phyloP scores from a whole-genome alignment of 30 jellyfish, hydroid and myxozoan genomes.

The Hydractinia symbiolongicarpus region DNA sequence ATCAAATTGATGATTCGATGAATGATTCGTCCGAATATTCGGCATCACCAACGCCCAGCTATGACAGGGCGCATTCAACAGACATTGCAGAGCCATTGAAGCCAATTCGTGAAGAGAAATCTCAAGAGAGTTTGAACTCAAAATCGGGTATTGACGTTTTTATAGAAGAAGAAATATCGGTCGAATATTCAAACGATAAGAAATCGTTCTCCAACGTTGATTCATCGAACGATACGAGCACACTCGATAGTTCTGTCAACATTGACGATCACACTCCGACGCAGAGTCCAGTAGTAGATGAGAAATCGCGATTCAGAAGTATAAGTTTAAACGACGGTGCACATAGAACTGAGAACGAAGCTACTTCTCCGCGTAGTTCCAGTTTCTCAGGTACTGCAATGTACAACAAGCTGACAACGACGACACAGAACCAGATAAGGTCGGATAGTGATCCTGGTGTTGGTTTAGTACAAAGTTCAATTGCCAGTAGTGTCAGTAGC shows the following conservation, averaged over 20 bases:
- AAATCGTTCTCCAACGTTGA: conserved; percentile 5
- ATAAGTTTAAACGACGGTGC: conserved; percentile 50
- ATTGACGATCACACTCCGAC: conserved; percentile 28
- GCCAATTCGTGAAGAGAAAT: conserved; percentile 39
- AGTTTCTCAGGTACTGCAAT: conserved; percentile 76
- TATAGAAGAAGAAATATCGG: not conserved
- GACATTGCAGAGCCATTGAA: conserved; percentile 15
- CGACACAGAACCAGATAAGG: conserved; percentile 30
- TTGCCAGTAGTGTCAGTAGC: conserved; percentile 58
- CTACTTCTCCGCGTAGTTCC: conserved; percentile 68
- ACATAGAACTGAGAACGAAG: not conserved
- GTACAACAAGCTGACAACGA: conserved; percentile 14
- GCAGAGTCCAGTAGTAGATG: conserved; percentile 12
- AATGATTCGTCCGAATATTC: not conserved
- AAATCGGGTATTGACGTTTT: not conserved
- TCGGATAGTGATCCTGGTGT: conserved; percentile 91
- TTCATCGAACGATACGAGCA: conserved; percentile 14
- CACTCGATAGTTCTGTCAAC: conserved; percentile 2
- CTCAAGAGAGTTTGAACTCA: conserved; percentile 6
- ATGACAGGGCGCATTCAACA: not conserved
- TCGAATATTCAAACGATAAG: not conserved
- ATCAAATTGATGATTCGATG: conserved; percentile 7
- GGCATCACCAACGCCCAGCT: not conserved
- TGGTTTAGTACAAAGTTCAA: conserved; percentile 36
- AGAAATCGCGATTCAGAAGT: conserved; percentile 71